Evolutionary conservation across 2,888 invertebrate species (phyloP), one percentile per base, ranked within the genome.

Genomic region (Metalampra italica): DNA sequence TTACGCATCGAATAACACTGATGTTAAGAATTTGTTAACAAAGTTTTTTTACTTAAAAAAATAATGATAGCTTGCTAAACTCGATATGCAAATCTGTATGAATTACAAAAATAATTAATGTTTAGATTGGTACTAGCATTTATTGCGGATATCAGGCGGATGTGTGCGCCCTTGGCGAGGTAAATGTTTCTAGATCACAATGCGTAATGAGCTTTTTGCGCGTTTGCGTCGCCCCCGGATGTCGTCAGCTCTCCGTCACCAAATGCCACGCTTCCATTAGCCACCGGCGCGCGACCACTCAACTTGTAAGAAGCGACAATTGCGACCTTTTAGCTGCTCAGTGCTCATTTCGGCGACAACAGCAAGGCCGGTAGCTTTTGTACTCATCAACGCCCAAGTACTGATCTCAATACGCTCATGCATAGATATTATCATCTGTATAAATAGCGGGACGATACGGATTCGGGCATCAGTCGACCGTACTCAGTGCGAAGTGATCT

Each of bases 401-500:
- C 54, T 57, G 62, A 66, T 72, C 60, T 64, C 56, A 59, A 68
- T 37, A 34, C 57, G 58, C 52, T 57, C 65, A 61, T 63, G 70
- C 62, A 64, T 67, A 75, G 67, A 78, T 75, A 73, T 64, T 57
- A 66, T 68, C 67, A 69, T 67, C 51, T 53, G 71, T 84, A 84
- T 84, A 84, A 81, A 84, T 82, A 83, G 74, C 51, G 58, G 52
- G 68, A 65, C 69, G 65, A 64, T 46, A 56, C 49, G 43, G 32
- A 55, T 46, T 52, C 47, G 57, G 54, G 59, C 68, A 80, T 79
- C 78, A 82, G 80, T 82, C 78, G 66, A 55, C 75, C 69, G 59
- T 54, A 50, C 13, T 57, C 60, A 70, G 78, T 76, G 59, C 58
- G 79, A 80, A 81, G 82, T 78, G 80, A 78, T 82, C 78, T 69